phyloP scores from a whole-genome alignment of 2,888 invertebrate species.

The Mesorhabditis sp. region DNA sequence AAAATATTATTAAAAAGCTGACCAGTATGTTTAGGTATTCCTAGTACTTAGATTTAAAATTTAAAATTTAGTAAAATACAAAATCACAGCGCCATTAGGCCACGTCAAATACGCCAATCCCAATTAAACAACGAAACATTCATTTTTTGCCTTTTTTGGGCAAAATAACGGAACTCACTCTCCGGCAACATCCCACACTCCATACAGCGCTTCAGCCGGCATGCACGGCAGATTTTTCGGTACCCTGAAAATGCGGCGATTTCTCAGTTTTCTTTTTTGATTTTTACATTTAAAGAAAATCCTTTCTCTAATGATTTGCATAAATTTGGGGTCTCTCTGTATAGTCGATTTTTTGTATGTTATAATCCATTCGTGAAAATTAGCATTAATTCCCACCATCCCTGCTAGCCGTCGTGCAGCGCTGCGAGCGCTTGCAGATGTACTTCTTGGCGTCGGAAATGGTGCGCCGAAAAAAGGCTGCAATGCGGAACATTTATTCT shows the following conservation, averaged over 20 bases:
- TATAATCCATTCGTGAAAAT: too few species aligned
- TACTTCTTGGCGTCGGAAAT: slow-evolving; percentile 51
- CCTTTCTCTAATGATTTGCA: too few species aligned
- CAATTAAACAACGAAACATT: too few species aligned
- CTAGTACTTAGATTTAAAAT: too few species aligned
- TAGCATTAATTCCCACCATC: slow-evolving; percentile 32
- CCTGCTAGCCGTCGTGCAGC: slow-evolving; percentile 42
- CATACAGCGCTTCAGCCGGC: slow-evolving; percentile 49
- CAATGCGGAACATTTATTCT: slow-evolving; percentile 1
- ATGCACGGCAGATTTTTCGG: slow-evolving; percentile 52
- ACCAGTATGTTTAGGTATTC: too few species aligned
- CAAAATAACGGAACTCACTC: slow-evolving; percentile 27
- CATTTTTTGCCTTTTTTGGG: too few species aligned
- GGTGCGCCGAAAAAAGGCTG: slow-evolving; percentile 33
- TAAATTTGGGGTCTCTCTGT: too few species aligned
- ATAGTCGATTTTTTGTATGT: too few species aligned
- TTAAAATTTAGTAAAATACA: too few species aligned
- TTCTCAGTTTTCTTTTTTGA: neutral
- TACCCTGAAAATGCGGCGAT: slow-evolving; percentile 35
- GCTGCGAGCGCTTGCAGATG: slow-evolving; percentile 48
- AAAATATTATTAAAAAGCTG: too few species aligned
- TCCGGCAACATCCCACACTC: slow-evolving; percentile 56
- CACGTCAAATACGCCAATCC: too few species aligned
- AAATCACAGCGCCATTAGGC: too few species aligned
- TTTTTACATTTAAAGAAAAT: neutral